A percentile compares a stretch with the other conserved stretches of the same genome.
These are phyloP conservation scores for Gasteruption jaculator DNA, from an alignment of 2,888 invertebrate species.

Conservation along the genomic window DNA sequence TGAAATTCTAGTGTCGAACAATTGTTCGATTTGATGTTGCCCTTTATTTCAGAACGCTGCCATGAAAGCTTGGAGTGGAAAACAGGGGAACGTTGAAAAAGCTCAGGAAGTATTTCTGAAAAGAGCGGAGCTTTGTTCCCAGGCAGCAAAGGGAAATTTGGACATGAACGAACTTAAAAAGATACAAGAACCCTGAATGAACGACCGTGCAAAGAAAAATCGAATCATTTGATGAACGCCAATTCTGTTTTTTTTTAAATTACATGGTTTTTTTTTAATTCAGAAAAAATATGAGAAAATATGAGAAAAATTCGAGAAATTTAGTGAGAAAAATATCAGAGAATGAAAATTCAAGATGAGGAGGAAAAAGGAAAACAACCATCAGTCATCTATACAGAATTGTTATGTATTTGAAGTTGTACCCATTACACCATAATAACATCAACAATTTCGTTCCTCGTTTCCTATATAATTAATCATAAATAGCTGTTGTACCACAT, in stretches of 20 bases:
- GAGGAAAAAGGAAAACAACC: no score
- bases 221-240: no score
- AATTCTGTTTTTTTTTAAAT: no score
- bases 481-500: slow-evolving; percentile 27
- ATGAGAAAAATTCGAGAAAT: no score
- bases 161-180: slow-evolving; percentile 16
- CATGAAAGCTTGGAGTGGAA: slow-evolving; percentile 62
- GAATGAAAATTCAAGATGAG: no score
- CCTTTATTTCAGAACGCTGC: slow-evolving; percentile 55
- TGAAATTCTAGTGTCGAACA: background rate
- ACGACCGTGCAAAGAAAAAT: no score
- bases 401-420: slow-evolving; percentile 44
- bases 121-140: slow-evolving; percentile 56
- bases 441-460: slow-evolving; percentile 40
- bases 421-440: slow-evolving; percentile 48
- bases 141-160: slow-evolving; percentile 30
- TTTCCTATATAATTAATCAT: slow-evolving; percentile 34
- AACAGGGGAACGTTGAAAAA: slow-evolving; percentile 56
- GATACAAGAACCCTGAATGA: no score
- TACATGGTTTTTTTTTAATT: no score
- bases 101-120: slow-evolving; percentile 60
- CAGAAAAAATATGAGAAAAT: no score
- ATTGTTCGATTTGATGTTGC: background rate
- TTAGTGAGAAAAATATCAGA: no score
- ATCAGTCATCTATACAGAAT: slow-evolving; percentile 38